Percentiles rank a stretch among this genome's conserved stretches.
Conservation (phyloP, 2,113 vertebrate genomes). For the Brachypodius melanocephalos region DNA sequence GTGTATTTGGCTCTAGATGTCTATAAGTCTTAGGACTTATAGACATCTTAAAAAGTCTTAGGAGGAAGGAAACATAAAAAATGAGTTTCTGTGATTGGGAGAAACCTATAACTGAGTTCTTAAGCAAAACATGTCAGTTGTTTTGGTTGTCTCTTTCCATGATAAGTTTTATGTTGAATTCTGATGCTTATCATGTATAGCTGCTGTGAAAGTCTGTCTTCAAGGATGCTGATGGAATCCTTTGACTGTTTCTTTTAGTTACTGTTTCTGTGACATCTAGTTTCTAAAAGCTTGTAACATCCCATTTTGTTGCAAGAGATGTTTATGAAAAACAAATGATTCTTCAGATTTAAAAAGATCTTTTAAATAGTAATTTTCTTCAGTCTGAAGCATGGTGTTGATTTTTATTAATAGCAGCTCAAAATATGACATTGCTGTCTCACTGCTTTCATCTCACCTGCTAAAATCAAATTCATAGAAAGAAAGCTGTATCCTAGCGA, state of each 20-base stretch:
- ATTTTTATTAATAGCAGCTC: not conserved
- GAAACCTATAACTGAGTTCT: not conserved
- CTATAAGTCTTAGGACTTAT: too few species aligned
- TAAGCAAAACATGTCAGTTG: not conserved
- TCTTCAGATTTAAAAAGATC: not conserved
- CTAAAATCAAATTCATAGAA: not conserved
- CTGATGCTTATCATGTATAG: not conserved
- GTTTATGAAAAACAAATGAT: not conserved
- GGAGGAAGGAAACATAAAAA: not conserved
- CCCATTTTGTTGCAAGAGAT: not conserved
- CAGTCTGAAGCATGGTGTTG: not conserved
- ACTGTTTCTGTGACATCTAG: not conserved
- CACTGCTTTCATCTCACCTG: not conserved
- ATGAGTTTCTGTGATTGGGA: not conserved
- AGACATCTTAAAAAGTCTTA: too few species aligned
- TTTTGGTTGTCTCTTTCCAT: not conserved
- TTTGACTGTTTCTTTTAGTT: not conserved
- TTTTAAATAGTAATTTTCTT: not conserved
- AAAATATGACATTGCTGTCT: not conserved
- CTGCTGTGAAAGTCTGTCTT: not conserved
- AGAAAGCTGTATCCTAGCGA: not conserved
- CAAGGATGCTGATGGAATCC: not conserved
- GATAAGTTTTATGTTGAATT: not conserved
- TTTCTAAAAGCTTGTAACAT: not conserved
- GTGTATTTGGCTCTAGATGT: not conserved